Percentiles rank a stretch among this genome's conserved stretches.
Conservation (phyloP, 2,888 invertebrate genomes). For the Drosophila atripex region DNA sequence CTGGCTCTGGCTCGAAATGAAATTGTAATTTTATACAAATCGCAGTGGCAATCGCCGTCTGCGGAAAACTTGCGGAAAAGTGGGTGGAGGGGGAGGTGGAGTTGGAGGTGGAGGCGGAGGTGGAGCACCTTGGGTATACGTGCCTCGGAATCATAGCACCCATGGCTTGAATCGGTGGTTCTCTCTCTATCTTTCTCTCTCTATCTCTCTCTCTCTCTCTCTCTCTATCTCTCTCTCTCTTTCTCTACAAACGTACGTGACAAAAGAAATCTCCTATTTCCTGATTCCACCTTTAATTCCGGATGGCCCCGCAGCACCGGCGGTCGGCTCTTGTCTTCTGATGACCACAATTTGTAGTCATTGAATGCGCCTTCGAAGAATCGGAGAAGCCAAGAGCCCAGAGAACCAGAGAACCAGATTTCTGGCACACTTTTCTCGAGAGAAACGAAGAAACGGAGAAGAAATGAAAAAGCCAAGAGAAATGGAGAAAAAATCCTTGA, state of each 20-base stretch:
- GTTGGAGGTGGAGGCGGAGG: background rate
- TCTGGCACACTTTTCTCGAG: constrained; percentile 18
- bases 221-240: too few relatives aligned
- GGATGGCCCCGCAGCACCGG: too few relatives aligned
- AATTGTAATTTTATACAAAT: constrained; percentile 63
- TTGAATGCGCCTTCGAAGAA: constrained; percentile 53
- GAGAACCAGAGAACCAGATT: constrained; percentile 35
- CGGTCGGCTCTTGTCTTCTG: constrained; percentile 26
- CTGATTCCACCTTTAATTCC: constrained; percentile 42
- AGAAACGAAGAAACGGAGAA: constrained; percentile 10
- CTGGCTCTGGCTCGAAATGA: constrained; percentile 36
- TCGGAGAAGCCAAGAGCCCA: constrained; percentile 1
- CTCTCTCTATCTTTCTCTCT: background rate
- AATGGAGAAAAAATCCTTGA: constrained; percentile 24
- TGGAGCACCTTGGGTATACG: constrained; percentile 32
- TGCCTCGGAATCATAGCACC: constrained; percentile 28
- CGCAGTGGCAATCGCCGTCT: constrained; percentile 38
- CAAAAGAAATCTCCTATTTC: constrained; percentile 48
- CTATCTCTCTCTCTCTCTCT: too few relatives aligned
- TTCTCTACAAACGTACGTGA: too few relatives aligned
- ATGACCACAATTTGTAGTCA: constrained; percentile 68
- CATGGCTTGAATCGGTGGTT: background rate
- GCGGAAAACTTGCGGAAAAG: constrained; percentile 22
- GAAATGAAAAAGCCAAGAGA: background rate
- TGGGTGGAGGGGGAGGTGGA: background rate